Conservation (phyloP, 2,888 invertebrate species). For the Sympetrum striolatum region DNA sequence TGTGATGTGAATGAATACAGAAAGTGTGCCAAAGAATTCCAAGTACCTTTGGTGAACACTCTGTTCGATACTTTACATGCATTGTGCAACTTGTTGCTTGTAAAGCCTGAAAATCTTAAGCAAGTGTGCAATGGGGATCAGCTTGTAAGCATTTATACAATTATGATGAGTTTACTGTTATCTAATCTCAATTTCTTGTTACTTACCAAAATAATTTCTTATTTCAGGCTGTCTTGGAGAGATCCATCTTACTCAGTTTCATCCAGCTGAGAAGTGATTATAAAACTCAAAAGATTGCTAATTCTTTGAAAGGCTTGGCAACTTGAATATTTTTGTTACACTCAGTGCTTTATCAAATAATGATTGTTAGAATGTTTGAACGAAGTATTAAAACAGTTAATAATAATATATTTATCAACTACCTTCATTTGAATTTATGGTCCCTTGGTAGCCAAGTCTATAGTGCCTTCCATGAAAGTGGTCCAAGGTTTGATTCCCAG, state of each 20-base stretch:
- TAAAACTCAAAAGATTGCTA: conserved; percentile 83
- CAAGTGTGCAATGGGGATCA: conserved; percentile 95
- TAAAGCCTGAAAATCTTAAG: conserved; percentile 94
- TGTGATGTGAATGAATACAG: conserved; percentile 98
- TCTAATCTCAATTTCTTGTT: neutral
- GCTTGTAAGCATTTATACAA: conserved; percentile 70
- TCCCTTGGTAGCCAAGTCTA: too few relatives aligned
- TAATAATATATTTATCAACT: neutral
- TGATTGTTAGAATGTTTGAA: neutral
- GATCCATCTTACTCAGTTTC: conserved; percentile 87
- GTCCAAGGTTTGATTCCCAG: too few relatives aligned
- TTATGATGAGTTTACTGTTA: neutral
- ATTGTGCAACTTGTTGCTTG: conserved; percentile 91
- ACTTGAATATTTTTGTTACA: conserved; percentile 50
- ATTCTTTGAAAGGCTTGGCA: conserved; percentile 59
- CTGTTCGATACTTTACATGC: conserved; percentile 97
- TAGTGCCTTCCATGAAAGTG: too few relatives aligned
- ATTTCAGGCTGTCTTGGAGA: conserved; percentile 86
- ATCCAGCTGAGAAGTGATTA: conserved; percentile 94
- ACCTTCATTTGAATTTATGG: neutral
- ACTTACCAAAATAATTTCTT: neutral
- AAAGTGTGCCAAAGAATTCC: conserved; percentile 81
- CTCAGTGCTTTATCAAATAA: neutral
- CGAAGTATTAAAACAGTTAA: neutral
- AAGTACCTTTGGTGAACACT: conserved; percentile 79